A percentile compares a stretch with the other conserved stretches of the same genome.
phyloP scores from a whole-genome alignment of 2,888 invertebrate species.

The Brenthis ino region DNA sequence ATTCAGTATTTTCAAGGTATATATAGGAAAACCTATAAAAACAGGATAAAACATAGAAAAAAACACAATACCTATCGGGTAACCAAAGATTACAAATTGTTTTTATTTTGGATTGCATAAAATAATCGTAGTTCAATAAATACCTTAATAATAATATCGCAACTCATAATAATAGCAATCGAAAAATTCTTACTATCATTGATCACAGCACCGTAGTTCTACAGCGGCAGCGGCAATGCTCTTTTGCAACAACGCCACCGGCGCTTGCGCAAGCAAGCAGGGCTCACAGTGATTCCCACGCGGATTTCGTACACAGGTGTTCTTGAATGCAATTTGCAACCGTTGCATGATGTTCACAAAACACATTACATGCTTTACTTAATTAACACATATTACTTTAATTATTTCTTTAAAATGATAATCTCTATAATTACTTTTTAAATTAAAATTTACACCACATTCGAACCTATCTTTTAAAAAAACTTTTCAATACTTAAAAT shows the following conservation, averaged over 20 bases:
- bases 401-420: neutral
- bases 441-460: no score
- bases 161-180: neutral
- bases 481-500: no score
- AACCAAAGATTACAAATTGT: no score
- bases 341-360: constrained; percentile 37
- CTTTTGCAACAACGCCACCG: constrained; percentile 42
- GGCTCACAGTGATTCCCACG: constrained; percentile 73
- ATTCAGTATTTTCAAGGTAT: no score
- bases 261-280: constrained; percentile 72
- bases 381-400: constrained; percentile 26
- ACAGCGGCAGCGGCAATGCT: constrained; percentile 32
- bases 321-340: constrained; percentile 44
- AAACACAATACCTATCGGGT: no score
- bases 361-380: constrained; percentile 25
- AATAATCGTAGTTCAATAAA: no score
- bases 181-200: constrained; percentile 7
- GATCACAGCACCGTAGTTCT: constrained; percentile 28
- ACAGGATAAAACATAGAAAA: no score
- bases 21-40: no score
- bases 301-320: constrained; percentile 78
- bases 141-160: neutral
- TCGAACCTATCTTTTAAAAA: no score
- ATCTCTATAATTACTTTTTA: neutral
- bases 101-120: neutral